Conservation (phyloP, 2,888 invertebrate species). For the Ptycholaimellus sp. region DNA sequence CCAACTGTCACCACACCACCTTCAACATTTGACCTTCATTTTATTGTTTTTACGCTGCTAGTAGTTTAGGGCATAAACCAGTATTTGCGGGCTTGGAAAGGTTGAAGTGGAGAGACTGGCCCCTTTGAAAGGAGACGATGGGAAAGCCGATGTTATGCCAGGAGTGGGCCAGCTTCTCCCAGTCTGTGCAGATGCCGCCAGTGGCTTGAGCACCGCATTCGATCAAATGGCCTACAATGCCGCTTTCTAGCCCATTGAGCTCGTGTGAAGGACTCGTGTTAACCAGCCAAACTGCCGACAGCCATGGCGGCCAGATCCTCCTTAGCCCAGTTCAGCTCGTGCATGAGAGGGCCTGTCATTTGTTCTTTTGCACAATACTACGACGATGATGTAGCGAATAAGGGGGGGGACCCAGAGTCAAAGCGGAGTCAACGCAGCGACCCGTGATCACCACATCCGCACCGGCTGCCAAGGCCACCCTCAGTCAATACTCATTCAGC, state of each 20-base stretch:
- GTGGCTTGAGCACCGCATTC: conserved; percentile 35
- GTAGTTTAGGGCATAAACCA: too few species aligned
- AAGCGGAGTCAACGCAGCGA: conserved; percentile 32
- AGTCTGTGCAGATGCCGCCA: conserved; percentile 34
- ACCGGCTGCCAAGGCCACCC: conserved; percentile 29
- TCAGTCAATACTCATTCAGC: conserved; percentile 32
- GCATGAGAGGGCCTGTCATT: too few species aligned
- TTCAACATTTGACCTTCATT: background rate
- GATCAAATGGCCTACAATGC: conserved; percentile 34
- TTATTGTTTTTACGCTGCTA: background rate
- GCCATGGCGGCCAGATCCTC: conserved; percentile 29
- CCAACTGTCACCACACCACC: conserved; percentile 30
- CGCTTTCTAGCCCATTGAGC: too few species aligned
- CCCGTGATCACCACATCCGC: conserved; percentile 35
- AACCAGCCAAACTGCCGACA: conserved; percentile 28
- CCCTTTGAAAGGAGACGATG: conserved; percentile 29
- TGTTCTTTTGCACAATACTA: too few species aligned
- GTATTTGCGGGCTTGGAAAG: too few species aligned
- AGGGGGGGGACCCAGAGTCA: conserved; percentile 31
- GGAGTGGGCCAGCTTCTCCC: conserved; percentile 26
- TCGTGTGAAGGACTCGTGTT: too few species aligned
- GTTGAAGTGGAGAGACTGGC: conserved; percentile 17
- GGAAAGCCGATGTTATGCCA: conserved; percentile 33
- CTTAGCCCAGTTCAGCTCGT: conserved; percentile 30
- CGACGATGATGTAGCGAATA: too few species aligned